A percentile compares a stretch with the other conserved stretches of the same genome.
Evolutionary conservation across 2,113 vertebrate species (phyloP).

Genomic region (Blennius ocellaris): DNA sequence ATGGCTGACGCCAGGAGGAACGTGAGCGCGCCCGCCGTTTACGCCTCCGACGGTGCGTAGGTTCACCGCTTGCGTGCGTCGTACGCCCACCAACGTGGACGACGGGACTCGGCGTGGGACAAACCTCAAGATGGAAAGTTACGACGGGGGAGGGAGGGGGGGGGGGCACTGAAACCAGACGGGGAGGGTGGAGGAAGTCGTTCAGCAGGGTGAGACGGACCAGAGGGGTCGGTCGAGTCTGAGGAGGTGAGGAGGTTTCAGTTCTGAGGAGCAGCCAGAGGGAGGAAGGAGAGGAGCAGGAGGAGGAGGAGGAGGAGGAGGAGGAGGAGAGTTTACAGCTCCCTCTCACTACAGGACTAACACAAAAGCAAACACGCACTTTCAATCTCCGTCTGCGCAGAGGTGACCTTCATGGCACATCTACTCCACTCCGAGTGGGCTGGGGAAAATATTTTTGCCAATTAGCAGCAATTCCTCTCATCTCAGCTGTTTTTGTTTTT

Average conservation of each 20-base stretch:
- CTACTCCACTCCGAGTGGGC: constrained; percentile 18
- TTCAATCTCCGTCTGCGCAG: constrained; percentile 21
- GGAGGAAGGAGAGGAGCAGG: constrained; percentile 22
- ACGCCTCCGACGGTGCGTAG: constrained; percentile 45
- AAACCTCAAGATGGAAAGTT: constrained; percentile 42
- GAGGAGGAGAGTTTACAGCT: constrained; percentile 37
- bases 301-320: constrained; percentile 10
- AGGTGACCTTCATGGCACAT: constrained; percentile 60
- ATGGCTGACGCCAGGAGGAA: constrained; percentile 74
- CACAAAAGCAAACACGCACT: constrained; percentile 18
- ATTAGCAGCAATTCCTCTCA: constrained; percentile 41
- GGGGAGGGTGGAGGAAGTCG: neutral
- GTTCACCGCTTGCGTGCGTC: constrained; percentile 25
- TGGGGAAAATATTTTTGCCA: constrained; percentile 44
- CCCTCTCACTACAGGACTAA: constrained; percentile 42
- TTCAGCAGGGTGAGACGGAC: neutral
- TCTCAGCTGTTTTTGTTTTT: constrained; percentile 18
- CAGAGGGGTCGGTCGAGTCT: neutral
- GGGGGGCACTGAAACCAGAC: neutral
- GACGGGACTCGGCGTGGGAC: constrained; percentile 53
- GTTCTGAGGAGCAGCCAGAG: constrained; percentile 20
- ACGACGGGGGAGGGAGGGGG: neutral
- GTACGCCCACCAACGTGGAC: neutral
- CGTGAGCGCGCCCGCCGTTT: constrained; percentile 68
- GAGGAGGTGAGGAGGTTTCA: neutral